Percentiles rank a stretch among this genome's conserved stretches.
phyloP scores from a whole-genome alignment of 2,888 invertebrate species.

The Ptychoptera contaminata region DNA sequence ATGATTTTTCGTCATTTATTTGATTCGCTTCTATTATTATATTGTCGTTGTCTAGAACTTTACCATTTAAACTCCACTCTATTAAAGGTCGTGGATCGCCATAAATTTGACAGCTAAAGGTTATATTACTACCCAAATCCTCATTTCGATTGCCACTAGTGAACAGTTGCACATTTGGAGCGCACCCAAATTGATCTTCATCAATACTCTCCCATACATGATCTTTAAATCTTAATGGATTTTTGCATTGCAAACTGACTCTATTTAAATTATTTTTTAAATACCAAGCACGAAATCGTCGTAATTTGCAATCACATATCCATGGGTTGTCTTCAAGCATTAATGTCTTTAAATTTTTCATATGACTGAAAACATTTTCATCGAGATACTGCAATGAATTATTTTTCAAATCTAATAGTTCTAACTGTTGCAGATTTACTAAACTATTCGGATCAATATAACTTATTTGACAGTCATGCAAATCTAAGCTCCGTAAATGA shows the following conservation, averaged over 20 bases:
- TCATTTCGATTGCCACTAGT: slow-evolving; percentile 41
- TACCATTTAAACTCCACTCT: slow-evolving; percentile 68
- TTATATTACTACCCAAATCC: slow-evolving; percentile 65
- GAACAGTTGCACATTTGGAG: slow-evolving; percentile 52
- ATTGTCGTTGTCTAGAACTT: slow-evolving; percentile 37
- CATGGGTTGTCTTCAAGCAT: slow-evolving; percentile 75
- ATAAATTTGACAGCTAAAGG: slow-evolving; percentile 63
- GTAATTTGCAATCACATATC: slow-evolving; percentile 76
- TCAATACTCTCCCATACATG: slow-evolving; percentile 63
- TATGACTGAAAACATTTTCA: slow-evolving; percentile 48
- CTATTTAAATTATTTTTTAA: slow-evolving; percentile 62
- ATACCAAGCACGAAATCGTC: slow-evolving; percentile 73
- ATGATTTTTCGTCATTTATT: slow-evolving; percentile 34
- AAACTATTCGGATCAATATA: slow-evolving; percentile 64
- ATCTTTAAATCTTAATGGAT: slow-evolving; percentile 51
- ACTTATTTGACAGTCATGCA: slow-evolving; percentile 64
- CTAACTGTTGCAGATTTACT: slow-evolving; percentile 53
- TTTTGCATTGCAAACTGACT: slow-evolving; percentile 54
- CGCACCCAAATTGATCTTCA: slow-evolving; percentile 65
- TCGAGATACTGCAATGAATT: slow-evolving; percentile 60
- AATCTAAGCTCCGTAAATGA: slow-evolving; percentile 62
- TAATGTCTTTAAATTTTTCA: slow-evolving; percentile 64
- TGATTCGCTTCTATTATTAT: slow-evolving; percentile 21
- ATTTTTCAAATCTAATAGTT: slow-evolving; percentile 63
- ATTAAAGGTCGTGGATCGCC: slow-evolving; percentile 75